Evolutionary conservation across 2,797 vertebrate genomes (phyloP), one percentile per base, ranked within the genome.

Genomic region (Enteromius thamalakanensis): DNA sequence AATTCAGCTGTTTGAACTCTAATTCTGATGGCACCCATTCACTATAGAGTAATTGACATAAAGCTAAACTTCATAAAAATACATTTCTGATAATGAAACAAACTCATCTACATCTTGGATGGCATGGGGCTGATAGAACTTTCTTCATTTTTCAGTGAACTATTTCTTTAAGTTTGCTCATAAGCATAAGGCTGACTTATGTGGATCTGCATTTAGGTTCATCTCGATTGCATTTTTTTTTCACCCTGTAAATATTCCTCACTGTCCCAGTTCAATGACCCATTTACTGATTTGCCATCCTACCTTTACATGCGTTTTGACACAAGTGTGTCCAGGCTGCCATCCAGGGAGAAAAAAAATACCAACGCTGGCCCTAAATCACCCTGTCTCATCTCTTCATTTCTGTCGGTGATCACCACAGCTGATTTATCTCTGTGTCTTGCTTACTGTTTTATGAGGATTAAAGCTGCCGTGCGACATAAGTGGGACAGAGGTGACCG

Each of bases 361-460:
- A 76, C 53, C 11, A 79, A 65, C 21, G 37, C 34, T n/a, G 7
- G 32, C 76, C 47, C 26, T 83, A 71, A 86, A 82, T 84, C 26
- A 84, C 76, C 32, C 58, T 23, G 45, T 49, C 42, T 80, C 49
- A 42, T 69, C 72, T 55, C 51, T 76, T 79, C 11, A 76, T 70
- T 80, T 71, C 26, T 49, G 32, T 71, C 62, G 4, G 62, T 67
- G 69, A 82, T 86, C 82, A 70, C 70, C n/a, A n/a, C 58, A 64
- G 15, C 82, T 85, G 79, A 86, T 87, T 87, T 87, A 87, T 89
- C 51, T 23, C 80, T 26, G 1, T 14, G 51, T 83, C 69, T 67
- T 81, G 49, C 49, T 71, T 69, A 70, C 47, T 64, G 67, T 83
- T 84, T 87, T 81, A 84, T 72, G 26, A 65, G 40, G 80, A 81